Evolutionary conservation across 2,113 vertebrate genomes (phyloP).

Genomic region (Struthidea cinerea): DNA sequence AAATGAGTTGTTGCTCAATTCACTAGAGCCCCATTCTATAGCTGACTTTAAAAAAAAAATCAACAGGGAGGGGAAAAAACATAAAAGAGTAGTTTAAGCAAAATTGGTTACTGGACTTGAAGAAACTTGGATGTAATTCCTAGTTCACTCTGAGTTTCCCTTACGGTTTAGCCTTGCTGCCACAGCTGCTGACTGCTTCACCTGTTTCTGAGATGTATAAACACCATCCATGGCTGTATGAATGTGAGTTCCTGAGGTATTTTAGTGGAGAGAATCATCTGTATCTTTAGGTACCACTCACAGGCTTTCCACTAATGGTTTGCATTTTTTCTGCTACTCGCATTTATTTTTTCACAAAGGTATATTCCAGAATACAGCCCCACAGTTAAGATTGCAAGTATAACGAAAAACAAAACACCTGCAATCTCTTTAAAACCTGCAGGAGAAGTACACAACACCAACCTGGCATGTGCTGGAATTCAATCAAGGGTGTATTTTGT

Average conservation of each 20-base stretch:
- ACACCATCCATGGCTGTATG: background rate
- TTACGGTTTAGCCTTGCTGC: background rate
- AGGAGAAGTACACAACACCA: background rate
- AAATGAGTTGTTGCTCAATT: conserved; percentile 45
- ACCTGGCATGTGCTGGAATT: background rate
- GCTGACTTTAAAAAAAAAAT: background rate
- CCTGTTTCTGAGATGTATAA: background rate
- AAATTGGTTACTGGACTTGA: background rate
- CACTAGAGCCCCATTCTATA: conserved; percentile 12
- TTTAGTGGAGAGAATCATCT: background rate
- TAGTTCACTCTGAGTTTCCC: background rate
- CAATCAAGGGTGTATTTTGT: background rate
- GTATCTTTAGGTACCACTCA: background rate
- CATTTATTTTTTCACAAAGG: background rate
- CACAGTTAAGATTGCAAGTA: background rate
- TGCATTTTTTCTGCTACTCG: background rate
- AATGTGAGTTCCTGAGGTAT: background rate
- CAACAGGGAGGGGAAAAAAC: background rate
- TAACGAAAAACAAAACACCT: background rate
- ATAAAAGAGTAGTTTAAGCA: background rate
- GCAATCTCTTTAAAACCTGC: background rate
- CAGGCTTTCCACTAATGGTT: background rate
- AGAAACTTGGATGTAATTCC: background rate
- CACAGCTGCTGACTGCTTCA: background rate
- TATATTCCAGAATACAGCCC: background rate